phyloP scores from a whole-genome alignment of 2,888 invertebrate species.

The Epinotia brunnichana region DNA sequence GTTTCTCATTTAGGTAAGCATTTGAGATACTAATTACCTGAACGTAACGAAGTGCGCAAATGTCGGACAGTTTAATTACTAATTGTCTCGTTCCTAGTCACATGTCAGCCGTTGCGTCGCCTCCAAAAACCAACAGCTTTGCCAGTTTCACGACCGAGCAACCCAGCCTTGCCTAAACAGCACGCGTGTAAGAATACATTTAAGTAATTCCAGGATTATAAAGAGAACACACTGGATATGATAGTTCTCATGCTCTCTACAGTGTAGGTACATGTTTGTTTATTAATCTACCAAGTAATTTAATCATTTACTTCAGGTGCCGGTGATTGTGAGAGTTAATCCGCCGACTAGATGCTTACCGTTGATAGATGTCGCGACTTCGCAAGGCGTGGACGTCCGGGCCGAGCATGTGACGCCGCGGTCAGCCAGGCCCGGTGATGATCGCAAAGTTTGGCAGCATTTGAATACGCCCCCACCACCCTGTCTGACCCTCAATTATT shows the following conservation, averaged over 20 bases:
- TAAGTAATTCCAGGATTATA: neutral
- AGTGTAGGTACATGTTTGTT: no score
- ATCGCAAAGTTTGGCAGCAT: slow-evolving; percentile 76
- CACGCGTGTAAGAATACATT: neutral
- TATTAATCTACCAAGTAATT: no score
- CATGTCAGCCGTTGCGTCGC: slow-evolving; percentile 30
- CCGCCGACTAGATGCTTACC: neutral
- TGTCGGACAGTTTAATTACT: slow-evolving; percentile 52
- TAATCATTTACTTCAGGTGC: neutral
- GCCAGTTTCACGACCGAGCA: neutral
- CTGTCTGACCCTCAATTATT: slow-evolving; percentile 84
- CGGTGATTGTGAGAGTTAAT: neutral
- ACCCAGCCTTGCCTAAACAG: neutral
- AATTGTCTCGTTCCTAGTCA: slow-evolving; percentile 56
- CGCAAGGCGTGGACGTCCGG: slow-evolving; percentile 6
- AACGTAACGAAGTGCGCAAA: slow-evolving; percentile 25
- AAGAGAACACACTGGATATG: neutral
- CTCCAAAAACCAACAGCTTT: slow-evolving; percentile 14
- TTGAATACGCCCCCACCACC: slow-evolving; percentile 77
- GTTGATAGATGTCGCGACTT: slow-evolving; percentile 22
- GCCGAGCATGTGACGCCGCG: slow-evolving; percentile 49
- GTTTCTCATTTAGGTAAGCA: slow-evolving; percentile 25
- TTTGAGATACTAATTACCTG: slow-evolving; percentile 32
- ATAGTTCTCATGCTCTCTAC: neutral
- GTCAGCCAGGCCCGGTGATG: slow-evolving; percentile 56